These are phyloP conservation scores for Heliconius hermathena DNA, from an alignment of 1,140 invertebrate genomes.

Conservation along the genomic window DNA sequence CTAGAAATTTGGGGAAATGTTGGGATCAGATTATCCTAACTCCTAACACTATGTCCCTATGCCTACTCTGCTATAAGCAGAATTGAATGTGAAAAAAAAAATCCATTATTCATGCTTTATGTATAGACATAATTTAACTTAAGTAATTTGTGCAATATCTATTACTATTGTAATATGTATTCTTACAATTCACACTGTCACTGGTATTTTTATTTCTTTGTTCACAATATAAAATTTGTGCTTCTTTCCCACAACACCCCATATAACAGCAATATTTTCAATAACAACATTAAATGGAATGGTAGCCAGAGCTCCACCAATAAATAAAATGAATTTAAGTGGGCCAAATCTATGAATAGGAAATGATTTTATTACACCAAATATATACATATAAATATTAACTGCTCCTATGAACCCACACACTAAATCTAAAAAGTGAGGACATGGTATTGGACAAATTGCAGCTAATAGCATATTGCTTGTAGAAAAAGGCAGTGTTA, in stretches of 20 bases:
- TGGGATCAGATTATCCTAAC: no score
- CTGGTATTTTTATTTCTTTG: conserved; percentile 88
- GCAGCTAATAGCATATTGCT: conserved; percentile 93
- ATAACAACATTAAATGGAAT: conserved; percentile 96
- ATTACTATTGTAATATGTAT: background rate
- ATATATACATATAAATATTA: conserved; percentile 98
- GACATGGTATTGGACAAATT: conserved; percentile 93
- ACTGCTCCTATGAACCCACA: conserved; percentile 95
- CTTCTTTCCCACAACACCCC: conserved; percentile 95
- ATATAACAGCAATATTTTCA: conserved; percentile 96
- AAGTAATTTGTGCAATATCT: conserved; percentile 66
- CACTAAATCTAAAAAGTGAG: conserved; percentile 90
- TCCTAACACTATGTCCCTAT: no score
- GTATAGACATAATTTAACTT: conserved; percentile 40
- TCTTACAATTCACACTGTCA: conserved; percentile 78
- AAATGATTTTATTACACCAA: conserved; percentile 97
- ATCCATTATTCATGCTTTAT: conserved; percentile 26
- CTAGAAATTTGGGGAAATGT: no score
- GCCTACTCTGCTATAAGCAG: no score
- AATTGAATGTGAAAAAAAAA: no score
- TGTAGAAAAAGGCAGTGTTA: conserved; percentile 95
- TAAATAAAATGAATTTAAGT: conserved; percentile 89
- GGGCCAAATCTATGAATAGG: conserved; percentile 93
- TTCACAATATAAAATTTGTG: conserved; percentile 98
- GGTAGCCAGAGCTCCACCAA: conserved; percentile 92